These are phyloP conservation scores for Phrynosoma blainvillii DNA, from an alignment of 2,113 vertebrate species.

Conservation along the genomic window DNA sequence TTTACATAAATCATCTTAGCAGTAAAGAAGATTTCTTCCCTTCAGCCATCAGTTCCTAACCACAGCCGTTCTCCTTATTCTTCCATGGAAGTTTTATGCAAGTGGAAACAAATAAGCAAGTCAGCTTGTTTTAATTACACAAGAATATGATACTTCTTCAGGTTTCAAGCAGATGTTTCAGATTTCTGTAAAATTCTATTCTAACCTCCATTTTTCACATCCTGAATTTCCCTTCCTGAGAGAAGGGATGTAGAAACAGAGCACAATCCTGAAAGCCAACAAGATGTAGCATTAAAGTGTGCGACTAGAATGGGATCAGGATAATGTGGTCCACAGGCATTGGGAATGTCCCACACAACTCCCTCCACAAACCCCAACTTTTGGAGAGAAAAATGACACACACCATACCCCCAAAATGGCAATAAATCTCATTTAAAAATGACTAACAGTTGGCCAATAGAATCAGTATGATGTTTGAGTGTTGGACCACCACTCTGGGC, in stretches of 20 bases:
- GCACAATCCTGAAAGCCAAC: no score
- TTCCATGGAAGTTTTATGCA: slow-evolving; percentile 46
- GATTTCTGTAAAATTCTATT: slow-evolving; percentile 13
- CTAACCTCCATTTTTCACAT: background rate
- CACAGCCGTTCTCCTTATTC: slow-evolving; percentile 47
- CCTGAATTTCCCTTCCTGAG: background rate
- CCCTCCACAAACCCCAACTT: no score
- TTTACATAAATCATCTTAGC: slow-evolving; percentile 72
- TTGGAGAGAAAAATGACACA: no score
- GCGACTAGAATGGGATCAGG: no score
- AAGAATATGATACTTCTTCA: slow-evolving; percentile 39
- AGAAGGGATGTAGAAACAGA: background rate
- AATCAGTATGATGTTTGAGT: no score
- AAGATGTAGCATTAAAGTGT: no score
- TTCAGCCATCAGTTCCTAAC: slow-evolving; percentile 56
- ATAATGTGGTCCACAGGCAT: no score
- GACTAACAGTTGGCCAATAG: no score
- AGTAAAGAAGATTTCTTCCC: slow-evolving; percentile 65
- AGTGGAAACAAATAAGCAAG: slow-evolving; percentile 67
- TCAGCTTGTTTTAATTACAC: slow-evolving; percentile 63
- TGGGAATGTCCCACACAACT: no score
- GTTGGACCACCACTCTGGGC: no score
- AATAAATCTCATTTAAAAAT: no score
- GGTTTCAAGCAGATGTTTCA: slow-evolving; percentile 18
- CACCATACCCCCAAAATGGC: no score